Percentiles rank a stretch among this genome's conserved stretches.
phyloP scores from a whole-genome alignment of 2,113 vertebrate species.

The Ceyx melanurus region DNA sequence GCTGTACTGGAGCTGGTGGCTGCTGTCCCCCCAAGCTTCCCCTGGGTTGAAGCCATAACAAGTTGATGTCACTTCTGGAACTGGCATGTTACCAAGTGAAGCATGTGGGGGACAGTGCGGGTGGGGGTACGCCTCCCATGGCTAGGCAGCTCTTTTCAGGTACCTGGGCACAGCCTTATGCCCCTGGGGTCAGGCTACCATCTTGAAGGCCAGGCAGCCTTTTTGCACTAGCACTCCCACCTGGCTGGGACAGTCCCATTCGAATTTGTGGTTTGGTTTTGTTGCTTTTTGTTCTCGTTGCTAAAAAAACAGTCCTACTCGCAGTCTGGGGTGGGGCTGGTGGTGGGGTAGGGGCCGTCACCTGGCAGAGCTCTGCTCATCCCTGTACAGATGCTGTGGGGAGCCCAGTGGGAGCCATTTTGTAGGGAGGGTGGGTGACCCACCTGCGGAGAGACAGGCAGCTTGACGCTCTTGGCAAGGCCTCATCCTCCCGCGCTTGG shows the following conservation, averaged over 20 bases:
- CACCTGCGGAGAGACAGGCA: background rate
- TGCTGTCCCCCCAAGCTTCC: background rate
- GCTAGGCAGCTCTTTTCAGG: background rate
- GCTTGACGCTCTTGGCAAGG: background rate
- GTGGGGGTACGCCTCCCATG: background rate
- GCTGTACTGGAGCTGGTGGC: background rate
- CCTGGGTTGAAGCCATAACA: background rate
- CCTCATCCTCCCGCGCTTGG: accelerated
- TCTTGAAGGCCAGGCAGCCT: background rate
- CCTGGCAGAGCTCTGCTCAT: accelerated
- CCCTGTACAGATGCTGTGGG: accelerated
- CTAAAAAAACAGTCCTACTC: background rate
- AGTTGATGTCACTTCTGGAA: background rate
- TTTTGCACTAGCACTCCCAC: background rate
- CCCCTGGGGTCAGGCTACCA: background rate
- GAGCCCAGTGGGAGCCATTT: background rate
- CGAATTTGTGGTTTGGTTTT: background rate
- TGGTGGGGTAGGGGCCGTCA: accelerated
- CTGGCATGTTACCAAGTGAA: background rate
- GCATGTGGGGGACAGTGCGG: accelerated
- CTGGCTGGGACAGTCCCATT: background rate
- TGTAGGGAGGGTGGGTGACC: background rate
- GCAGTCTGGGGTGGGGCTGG: background rate
- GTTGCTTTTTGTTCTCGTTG: background rate
- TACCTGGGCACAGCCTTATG: background rate